phyloP scores from a whole-genome alignment of 2,797 vertebrate species.

The Myotis myotis region DNA sequence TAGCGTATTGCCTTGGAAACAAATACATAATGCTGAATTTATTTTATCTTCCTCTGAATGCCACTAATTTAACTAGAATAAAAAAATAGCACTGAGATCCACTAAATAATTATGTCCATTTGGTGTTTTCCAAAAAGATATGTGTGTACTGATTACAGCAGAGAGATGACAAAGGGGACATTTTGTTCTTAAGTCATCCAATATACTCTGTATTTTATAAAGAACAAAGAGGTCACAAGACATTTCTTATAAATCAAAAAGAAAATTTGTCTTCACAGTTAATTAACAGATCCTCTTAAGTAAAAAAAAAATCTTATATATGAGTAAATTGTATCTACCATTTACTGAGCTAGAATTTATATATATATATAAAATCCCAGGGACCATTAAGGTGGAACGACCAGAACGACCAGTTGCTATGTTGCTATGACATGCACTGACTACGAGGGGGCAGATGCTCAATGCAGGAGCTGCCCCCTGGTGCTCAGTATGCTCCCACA shows the following conservation, averaged over 20 bases:
- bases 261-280: background rate
- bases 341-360: background rate
- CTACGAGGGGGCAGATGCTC: no score
- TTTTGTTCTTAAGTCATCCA: conserved; percentile 13
- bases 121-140: background rate
- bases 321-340: background rate
- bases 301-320: background rate
- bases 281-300: background rate
- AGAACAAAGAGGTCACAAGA: background rate
- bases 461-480: no score
- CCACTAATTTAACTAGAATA: conserved; percentile 20
- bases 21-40: background rate
- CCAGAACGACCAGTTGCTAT: no score
- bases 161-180: background rate
- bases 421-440: no score
- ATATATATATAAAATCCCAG: no score
- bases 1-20: conserved; percentile 16
- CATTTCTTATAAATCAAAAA: conserved; percentile 33
- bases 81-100: background rate
- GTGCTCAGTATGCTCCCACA: no score
- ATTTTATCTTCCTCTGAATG: background rate
- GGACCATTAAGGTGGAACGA: no score
- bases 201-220: background rate
- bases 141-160: background rate
- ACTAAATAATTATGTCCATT: conserved; percentile 9